Percentiles rank a stretch among this genome's conserved stretches.
Evolutionary conservation across 1,140 invertebrate species (phyloP).

Genomic region (Lethrus apterus): DNA sequence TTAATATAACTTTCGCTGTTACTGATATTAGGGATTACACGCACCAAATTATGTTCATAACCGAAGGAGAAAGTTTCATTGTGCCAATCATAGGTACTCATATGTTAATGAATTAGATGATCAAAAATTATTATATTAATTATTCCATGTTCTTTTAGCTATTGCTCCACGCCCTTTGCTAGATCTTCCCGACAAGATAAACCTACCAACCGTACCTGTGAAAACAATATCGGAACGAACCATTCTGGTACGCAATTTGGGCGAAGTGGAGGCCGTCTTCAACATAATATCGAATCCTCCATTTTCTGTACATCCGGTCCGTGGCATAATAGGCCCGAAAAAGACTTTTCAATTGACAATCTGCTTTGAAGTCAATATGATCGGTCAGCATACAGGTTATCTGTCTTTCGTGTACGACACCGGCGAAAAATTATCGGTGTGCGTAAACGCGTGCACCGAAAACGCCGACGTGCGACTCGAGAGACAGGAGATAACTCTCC

Average conservation of each 20-base stretch:
- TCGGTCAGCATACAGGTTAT: slow-evolving; percentile 28
- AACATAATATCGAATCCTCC: slow-evolving; percentile 30
- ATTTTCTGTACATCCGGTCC: slow-evolving; percentile 39
- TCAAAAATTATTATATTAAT: background rate
- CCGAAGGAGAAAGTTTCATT: slow-evolving; percentile 30
- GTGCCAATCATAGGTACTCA: slow-evolving; percentile 37
- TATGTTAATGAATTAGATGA: too few relatives aligned
- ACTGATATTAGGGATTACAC: slow-evolving; percentile 37
- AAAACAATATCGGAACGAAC: slow-evolving; percentile 38
- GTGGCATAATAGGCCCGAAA: slow-evolving; percentile 36
- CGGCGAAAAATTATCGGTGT: slow-evolving; percentile 38
- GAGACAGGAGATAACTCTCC: slow-evolving; percentile 33
- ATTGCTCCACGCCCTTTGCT: slow-evolving; percentile 42
- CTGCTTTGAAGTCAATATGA: slow-evolving; percentile 30
- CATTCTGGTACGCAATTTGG: slow-evolving; percentile 41
- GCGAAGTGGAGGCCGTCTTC: slow-evolving; percentile 35
- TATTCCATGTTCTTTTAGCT: slow-evolving; percentile 28
- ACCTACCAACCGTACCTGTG: slow-evolving; percentile 38
- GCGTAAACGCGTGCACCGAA: slow-evolving; percentile 30
- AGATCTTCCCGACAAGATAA: slow-evolving; percentile 45
- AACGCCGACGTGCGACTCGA: slow-evolving; percentile 35
- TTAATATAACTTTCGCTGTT: slow-evolving; percentile 38
- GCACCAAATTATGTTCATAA: slow-evolving; percentile 34
- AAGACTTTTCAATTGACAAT: slow-evolving; percentile 30
- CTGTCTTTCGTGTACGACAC: slow-evolving; percentile 41